Conservation (phyloP, 2,113 vertebrate species). For the Caracal caracal region DNA sequence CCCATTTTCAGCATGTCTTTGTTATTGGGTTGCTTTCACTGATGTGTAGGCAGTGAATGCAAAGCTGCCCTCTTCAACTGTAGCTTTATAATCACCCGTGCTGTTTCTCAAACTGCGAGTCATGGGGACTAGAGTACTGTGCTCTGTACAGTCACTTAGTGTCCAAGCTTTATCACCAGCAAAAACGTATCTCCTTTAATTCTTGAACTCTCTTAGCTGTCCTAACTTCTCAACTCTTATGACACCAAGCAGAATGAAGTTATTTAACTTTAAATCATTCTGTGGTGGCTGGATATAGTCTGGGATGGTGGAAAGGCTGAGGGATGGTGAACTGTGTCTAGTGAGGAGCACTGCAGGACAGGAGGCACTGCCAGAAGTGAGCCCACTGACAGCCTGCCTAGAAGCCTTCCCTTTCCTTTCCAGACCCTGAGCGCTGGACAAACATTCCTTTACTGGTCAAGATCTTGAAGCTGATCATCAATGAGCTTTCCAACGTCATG, state of each 20-base stretch:
- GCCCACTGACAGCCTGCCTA: not conserved
- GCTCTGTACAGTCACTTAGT: not conserved
- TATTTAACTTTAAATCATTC: not conserved
- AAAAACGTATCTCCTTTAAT: not conserved
- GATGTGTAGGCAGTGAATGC: not conserved
- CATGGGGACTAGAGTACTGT: not conserved
- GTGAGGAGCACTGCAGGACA: not conserved
- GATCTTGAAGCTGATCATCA: constrained; percentile 97
- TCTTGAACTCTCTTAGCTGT: not conserved
- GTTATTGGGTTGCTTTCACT: not conserved
- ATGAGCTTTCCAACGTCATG: constrained; percentile 96
- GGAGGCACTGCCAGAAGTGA: not conserved
- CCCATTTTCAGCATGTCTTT: rapidly evolving
- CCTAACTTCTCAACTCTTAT: not conserved
- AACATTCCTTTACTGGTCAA: constrained; percentile 98
- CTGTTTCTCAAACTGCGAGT: not conserved
- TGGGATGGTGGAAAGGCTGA: no score
- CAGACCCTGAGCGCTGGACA: constrained; percentile 98
- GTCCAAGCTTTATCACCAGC: not conserved
- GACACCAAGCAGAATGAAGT: not conserved
- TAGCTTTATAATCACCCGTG: not conserved
- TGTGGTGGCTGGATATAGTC: not conserved
- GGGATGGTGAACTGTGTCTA: not conserved
- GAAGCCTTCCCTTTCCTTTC: not conserved
- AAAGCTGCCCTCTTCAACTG: not conserved